A percentile compares a stretch with the other conserved stretches of the same genome.
Conservation (phyloP, 2,888 invertebrate genomes). For the Athripsodes cinereus region DNA sequence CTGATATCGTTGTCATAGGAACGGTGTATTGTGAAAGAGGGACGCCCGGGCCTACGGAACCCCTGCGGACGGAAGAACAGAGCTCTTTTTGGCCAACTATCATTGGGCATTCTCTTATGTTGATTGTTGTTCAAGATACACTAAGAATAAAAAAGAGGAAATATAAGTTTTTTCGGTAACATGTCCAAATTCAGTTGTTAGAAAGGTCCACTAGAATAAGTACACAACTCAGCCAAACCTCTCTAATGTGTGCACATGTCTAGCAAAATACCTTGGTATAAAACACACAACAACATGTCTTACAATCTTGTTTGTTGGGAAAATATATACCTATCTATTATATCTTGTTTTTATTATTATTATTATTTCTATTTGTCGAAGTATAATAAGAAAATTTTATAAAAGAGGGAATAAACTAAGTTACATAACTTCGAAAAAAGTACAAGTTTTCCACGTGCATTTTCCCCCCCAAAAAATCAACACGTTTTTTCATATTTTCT, state of each 20-base stretch:
- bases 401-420: not conserved
- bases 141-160: no score
- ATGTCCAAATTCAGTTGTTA: not conserved
- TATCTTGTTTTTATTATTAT: not conserved
- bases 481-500: no score
- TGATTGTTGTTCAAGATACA: no score
- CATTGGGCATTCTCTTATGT: no score
- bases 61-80: no score
- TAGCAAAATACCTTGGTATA: not conserved
- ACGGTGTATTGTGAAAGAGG: no score
- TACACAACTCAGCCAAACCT: not conserved
- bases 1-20: no score
- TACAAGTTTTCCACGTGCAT: conserved; percentile 18
- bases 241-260: not conserved
- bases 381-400: conserved; percentile 25
- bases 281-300: conserved; percentile 20
- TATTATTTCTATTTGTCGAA: conserved; percentile 12
- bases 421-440: conserved; percentile 22
- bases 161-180: not conserved
- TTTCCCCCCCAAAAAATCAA: not conserved
- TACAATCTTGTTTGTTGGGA: conserved; percentile 27
- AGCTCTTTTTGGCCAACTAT: no score
- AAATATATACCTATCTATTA: conserved; percentile 24
- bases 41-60: no score
- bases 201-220: not conserved